A percentile compares a stretch with the other conserved stretches of the same genome.
These are phyloP conservation scores for Salmo trutta DNA, from an alignment of 2,797 vertebrate genomes.

Conservation along the genomic window DNA sequence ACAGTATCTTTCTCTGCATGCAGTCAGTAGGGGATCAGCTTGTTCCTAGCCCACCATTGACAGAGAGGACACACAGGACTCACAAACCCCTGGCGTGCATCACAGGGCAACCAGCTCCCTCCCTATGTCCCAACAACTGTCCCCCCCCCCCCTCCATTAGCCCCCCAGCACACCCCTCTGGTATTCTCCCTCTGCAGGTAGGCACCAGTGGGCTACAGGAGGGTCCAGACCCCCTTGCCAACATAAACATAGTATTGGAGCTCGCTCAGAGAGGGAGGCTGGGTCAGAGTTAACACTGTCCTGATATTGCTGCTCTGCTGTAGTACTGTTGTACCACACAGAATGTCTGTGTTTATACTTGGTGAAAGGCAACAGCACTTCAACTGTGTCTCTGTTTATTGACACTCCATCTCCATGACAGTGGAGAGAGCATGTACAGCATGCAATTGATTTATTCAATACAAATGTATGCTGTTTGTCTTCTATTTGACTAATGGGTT, in stretches of 20 bases:
- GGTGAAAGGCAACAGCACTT: not conserved
- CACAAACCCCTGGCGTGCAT: not conserved
- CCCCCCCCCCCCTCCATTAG: not conserved
- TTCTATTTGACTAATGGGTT: not conserved
- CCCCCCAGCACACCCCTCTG: not conserved
- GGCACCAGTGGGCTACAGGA: slow-evolving; percentile 9
- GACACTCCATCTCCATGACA: not conserved
- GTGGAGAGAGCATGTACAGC: no score
- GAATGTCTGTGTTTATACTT: not conserved
- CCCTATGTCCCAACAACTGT: not conserved
- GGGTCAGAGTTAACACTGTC: not conserved
- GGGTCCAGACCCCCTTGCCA: not conserved
- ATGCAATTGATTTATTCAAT: no score
- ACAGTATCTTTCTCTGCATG: not conserved
- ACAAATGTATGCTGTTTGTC: not conserved
- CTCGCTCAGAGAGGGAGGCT: not conserved
- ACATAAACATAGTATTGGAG: not conserved
- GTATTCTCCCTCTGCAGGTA: not conserved
- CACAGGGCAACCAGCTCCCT: not conserved
- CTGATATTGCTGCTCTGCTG: not conserved
- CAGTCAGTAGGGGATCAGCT: not conserved
- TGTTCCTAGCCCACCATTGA: not conserved
- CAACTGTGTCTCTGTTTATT: not conserved
- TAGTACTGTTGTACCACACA: not conserved
- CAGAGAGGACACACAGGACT: not conserved